Evolutionary conservation across 2,797 vertebrate species (phyloP), one percentile per base, ranked within the genome.

Genomic region (Rhynchotus rufescens): DNA sequence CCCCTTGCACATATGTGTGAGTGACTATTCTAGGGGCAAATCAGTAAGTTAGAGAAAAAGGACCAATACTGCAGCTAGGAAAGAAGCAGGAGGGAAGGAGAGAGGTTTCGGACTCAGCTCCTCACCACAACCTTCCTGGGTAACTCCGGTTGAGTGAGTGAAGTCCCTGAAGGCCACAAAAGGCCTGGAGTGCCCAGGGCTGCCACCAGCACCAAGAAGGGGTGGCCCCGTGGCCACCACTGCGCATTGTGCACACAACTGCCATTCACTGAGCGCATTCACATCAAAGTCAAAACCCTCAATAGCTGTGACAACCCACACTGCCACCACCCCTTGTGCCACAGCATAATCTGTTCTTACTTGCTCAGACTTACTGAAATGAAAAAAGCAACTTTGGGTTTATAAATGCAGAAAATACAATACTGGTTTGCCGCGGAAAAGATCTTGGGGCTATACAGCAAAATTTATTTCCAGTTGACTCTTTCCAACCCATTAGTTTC

Each of bases 401-500:
- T 87, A 67, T 71, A 86, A 93, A 69, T 56, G 74, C 19, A 57
- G 69, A 78, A 93, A 93, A 87, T 80, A 56, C 7, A 90, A 59
- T 0, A 75, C 34, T 85, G 71, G 4, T 66, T 81, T 91, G 64
- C 82, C 52, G 92, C 20, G 45, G 59, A 82, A 94, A 90, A 83
- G 78, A 57, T 90, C 91, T 92, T 76, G 69, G 82, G 73, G 71
- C 80, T 90, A 68, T 32, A 59, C 5, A 89, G 61, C 23, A 83
- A 89, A 90, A 90, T 87, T 85, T 73, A 73, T 76, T 95, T 93
- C 74, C 77, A 85, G 75, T 90, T 86, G 66, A 89, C 71, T 92
- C 67, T 59, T 93, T 91, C 80, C 22, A 78, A 15, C 7, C 73
- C 71, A 73, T 84, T 66, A 80, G 45, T 90, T 92, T 92, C 77